Percentiles rank a stretch among this genome's conserved stretches.
Evolutionary conservation across 1,140 invertebrate genomes (phyloP).

Genomic region (Zaprionus vittiger): DNA sequence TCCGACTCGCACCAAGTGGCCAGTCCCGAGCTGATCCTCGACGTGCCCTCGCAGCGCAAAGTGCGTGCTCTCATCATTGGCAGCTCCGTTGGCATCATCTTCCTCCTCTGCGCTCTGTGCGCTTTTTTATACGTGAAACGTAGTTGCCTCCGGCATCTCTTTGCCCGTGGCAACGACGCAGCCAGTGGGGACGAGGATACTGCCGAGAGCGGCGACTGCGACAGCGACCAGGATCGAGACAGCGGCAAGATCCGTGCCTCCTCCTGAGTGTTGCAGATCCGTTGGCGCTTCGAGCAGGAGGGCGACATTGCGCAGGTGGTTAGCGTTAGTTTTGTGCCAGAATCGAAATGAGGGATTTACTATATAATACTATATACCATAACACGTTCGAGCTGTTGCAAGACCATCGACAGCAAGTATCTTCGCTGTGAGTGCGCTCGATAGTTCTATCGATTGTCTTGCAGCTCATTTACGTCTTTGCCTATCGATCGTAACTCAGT

Average conservation of each 20-base stretch:
- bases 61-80: slow-evolving; percentile 88
- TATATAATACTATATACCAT: not conserved
- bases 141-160: slow-evolving; percentile 75
- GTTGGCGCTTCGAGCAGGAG: slow-evolving; percentile 56
- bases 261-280: slow-evolving; percentile 72
- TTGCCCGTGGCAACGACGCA: slow-evolving; percentile 53
- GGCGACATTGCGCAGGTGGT: slow-evolving; percentile 15
- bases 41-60: slow-evolving; percentile 87
- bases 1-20: slow-evolving; percentile 85
- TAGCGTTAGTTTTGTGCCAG: slow-evolving; percentile 30
- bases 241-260: slow-evolving; percentile 68
- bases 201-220: slow-evolving; percentile 68
- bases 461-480: not conserved
- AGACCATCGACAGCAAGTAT: not conserved
- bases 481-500: slow-evolving; percentile 15
- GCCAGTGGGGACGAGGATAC: slow-evolving; percentile 60
- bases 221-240: slow-evolving; percentile 63
- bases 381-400: not conserved
- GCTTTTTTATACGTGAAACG: slow-evolving; percentile 87
- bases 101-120: slow-evolving; percentile 85
- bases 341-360: not conserved
- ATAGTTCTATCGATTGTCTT: not conserved
- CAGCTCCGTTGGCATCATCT: slow-evolving; percentile 87
- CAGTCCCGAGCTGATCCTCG: slow-evolving; percentile 86
- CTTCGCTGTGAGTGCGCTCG: not conserved